phyloP scores from a whole-genome alignment of 64 coral and sea anemone genomes.

The Platygyra sinensis region DNA sequence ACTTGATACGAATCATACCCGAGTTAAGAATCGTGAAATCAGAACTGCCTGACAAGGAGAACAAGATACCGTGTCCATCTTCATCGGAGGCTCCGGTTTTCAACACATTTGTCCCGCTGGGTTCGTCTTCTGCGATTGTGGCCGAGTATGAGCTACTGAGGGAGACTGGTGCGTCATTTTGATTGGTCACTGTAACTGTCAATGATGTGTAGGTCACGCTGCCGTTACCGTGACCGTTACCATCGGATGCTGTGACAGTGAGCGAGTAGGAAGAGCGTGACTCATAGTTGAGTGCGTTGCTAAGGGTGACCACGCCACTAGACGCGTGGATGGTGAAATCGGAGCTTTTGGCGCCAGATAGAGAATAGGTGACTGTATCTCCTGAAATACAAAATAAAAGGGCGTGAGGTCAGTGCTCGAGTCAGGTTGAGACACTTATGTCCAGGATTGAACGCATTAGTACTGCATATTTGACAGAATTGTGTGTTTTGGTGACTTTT shows the following conservation, averaged over 20 bases:
- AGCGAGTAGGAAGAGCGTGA: constrained; percentile 33
- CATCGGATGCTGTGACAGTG: constrained; percentile 60
- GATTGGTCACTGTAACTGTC: constrained; percentile 59
- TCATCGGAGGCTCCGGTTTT: constrained; percentile 46
- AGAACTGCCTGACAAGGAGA: constrained; percentile 19
- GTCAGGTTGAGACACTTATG: too few species aligned
- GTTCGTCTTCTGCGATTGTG: constrained; percentile 40
- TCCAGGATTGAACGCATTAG: too few species aligned
- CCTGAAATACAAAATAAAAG: constrained; percentile 30
- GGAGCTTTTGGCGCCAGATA: constrained; percentile 44
- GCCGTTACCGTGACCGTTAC: constrained; percentile 23
- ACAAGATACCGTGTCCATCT: constrained; percentile 39
- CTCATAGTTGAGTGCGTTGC: constrained; percentile 61
- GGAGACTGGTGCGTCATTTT: constrained; percentile 58
- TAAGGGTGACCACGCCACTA: constrained; percentile 60
- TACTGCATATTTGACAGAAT: too few species aligned
- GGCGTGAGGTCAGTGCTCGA: not conserved
- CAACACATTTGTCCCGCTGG: constrained; percentile 54
- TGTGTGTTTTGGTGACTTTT: too few species aligned
- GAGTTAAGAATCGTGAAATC: constrained; percentile 33
- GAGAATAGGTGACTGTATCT: constrained; percentile 25
- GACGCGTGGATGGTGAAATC: constrained; percentile 58
- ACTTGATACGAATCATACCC: constrained; percentile 45
- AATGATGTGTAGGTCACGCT: constrained; percentile 55
- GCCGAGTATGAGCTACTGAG: constrained; percentile 48